Evolutionary conservation across 2,113 vertebrate genomes (phyloP).

Genomic region (Cathartes aura): DNA sequence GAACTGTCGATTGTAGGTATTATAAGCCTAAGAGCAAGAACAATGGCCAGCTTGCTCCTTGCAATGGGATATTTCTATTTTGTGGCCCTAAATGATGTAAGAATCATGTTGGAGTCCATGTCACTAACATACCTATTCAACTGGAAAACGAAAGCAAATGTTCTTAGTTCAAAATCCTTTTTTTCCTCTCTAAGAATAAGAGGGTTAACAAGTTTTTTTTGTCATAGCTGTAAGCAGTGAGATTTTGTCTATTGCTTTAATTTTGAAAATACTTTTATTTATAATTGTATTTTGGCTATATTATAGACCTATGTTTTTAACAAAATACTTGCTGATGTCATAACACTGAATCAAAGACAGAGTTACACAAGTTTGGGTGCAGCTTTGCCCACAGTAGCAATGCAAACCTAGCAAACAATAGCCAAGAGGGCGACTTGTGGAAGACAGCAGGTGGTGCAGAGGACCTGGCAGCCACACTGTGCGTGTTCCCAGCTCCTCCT

Average conservation of each 20-base stretch:
- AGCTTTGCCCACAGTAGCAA: neutral
- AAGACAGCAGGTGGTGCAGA: neutral
- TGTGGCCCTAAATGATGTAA: neutral
- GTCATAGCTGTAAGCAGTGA: neutral
- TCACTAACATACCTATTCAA: neutral
- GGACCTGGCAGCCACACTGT: neutral
- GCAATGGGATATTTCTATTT: neutral
- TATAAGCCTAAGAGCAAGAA: neutral
- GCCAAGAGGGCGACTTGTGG: neutral
- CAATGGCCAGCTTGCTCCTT: neutral
- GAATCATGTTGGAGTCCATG: neutral
- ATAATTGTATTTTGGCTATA: neutral
- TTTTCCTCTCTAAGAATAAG: neutral
- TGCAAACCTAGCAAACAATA: neutral
- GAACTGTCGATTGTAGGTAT: neutral
- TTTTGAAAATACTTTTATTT: neutral
- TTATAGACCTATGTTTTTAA: neutral
- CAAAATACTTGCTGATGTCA: neutral
- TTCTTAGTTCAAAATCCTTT: neutral
- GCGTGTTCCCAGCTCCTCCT: neutral
- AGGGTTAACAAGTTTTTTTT: neutral
- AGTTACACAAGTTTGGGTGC: neutral
- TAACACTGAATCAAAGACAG: neutral
- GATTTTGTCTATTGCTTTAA: neutral
- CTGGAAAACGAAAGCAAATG: neutral